Percentiles rank a stretch among this genome's conserved stretches.
Conservation (phyloP, 2,113 vertebrate genomes). For the Pica pica region DNA sequence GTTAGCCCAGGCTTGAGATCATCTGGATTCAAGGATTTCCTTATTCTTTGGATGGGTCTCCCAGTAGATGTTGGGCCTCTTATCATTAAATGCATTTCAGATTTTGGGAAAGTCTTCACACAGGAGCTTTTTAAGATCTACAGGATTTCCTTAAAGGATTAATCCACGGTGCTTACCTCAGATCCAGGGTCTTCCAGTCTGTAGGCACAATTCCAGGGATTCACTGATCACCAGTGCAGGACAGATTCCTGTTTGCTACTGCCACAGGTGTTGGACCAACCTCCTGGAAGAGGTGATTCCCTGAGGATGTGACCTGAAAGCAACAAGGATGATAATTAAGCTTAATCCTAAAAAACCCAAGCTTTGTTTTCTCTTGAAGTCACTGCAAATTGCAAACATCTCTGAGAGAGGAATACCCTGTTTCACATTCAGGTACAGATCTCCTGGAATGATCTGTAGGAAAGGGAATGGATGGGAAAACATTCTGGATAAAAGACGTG, state of each 20-base stretch:
- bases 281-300: background rate
- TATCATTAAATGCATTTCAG: background rate
- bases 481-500: background rate
- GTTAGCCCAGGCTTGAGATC: background rate
- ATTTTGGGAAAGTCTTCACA: background rate
- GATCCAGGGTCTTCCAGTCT: background rate
- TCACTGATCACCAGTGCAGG: background rate
- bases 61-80: background rate
- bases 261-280: background rate
- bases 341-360: background rate
- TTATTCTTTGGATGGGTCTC: background rate
- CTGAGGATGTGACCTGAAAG: background rate
- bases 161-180: background rate
- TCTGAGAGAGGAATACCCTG: background rate
- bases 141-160: background rate
- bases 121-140: background rate
- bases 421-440: background rate
- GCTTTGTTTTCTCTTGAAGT: background rate
- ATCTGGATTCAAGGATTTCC: background rate
- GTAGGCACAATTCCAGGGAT: background rate
- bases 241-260: background rate
- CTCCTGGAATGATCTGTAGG: background rate
- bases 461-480: background rate
- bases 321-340: background rate
- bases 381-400: background rate